Percentiles rank a stretch among this genome's conserved stretches.
These are phyloP conservation scores for Halocynthia aurantium DNA, from an alignment of 23 tunicate species.

Conservation along the genomic window DNA sequence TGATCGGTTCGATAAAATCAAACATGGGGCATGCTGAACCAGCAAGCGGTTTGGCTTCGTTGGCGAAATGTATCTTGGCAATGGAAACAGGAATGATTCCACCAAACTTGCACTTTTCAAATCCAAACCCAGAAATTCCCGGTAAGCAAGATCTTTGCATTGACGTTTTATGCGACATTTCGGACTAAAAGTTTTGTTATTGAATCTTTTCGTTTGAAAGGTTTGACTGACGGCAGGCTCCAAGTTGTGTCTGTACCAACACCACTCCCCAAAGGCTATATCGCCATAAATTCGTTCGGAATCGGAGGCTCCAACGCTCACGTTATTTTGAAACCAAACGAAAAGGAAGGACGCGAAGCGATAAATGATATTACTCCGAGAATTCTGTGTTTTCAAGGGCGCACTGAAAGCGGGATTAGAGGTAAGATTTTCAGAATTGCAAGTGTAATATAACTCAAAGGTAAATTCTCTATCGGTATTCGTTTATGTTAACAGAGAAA, in stretches of 20 bases:
- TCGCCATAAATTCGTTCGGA: constrained; percentile 34
- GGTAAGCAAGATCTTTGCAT: constrained; percentile 1
- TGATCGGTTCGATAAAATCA: constrained; percentile 28
- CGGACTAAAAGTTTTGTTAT: too few species aligned
- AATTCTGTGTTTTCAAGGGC: too few species aligned
- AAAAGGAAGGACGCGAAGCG: neutral
- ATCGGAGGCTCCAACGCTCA: constrained; percentile 33
- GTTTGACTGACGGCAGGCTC: constrained; percentile 5
- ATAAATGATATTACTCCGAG: too few species aligned
- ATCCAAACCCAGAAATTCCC: constrained; percentile 19
- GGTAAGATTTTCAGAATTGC: too few species aligned
- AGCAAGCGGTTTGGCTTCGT: constrained; percentile 16
- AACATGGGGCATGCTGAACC: constrained; percentile 39
- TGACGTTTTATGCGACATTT: too few species aligned
- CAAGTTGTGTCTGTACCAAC: constrained; percentile 19
- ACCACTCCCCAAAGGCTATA: neutral
- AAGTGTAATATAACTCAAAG: too few species aligned
- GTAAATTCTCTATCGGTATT: too few species aligned
- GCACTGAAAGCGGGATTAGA: too few species aligned
- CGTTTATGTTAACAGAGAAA: too few species aligned
- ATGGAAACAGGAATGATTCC: constrained; percentile 20
- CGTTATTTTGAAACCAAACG: neutral
- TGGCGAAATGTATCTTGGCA: constrained; percentile 21
- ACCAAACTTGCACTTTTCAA: constrained; percentile 18
- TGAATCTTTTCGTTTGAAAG: neutral